Evolutionary conservation across 2,888 invertebrate species (phyloP).

Genomic region (Carcina quercana): DNA sequence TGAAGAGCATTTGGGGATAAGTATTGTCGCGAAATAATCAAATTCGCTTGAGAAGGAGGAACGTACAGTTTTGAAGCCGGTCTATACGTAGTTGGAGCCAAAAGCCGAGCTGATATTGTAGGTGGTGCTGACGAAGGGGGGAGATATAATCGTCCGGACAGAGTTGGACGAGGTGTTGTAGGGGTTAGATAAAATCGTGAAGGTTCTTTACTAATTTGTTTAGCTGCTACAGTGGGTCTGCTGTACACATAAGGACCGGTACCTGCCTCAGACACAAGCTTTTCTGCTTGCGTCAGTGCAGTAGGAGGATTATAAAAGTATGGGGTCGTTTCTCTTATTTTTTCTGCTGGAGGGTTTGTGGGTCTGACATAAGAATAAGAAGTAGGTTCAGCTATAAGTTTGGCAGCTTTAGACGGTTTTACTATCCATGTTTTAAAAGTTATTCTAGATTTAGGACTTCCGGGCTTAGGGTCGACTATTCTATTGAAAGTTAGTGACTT

Average conservation of each 20-base stretch:
- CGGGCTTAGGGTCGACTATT: constrained; percentile 41
- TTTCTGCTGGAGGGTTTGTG: constrained; percentile 29
- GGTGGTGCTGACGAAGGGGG: constrained; percentile 30
- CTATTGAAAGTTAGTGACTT: constrained; percentile 54
- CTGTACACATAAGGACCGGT: constrained; percentile 14
- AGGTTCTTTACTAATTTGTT: constrained; percentile 24
- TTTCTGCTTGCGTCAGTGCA: constrained; percentile 10
- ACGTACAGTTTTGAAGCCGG: constrained; percentile 42
- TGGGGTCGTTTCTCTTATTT: constrained; percentile 32
- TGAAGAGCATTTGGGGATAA: constrained; percentile 29
- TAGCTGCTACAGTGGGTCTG: constrained; percentile 28
- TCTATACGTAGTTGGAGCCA: constrained; percentile 48
- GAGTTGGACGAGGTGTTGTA: constrained; percentile 29
- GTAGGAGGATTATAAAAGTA: constrained; percentile 30
- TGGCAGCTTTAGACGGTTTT: constrained; percentile 51
- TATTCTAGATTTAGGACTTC: constrained; percentile 52
- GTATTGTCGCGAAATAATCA: constrained; percentile 37
- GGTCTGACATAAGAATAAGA: constrained; percentile 43
- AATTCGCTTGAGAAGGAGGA: constrained; percentile 32
- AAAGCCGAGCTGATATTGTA: constrained; percentile 36
- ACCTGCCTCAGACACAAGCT: constrained; percentile 8
- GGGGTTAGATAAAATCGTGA: constrained; percentile 29
- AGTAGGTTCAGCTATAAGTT: constrained; percentile 38
- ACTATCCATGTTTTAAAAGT: constrained; percentile 64
- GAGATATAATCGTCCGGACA: constrained; percentile 29